Base-by-base conservation (phyloP, 1,140 invertebrate genomes). In the Heliconius hermathena region DNA sequence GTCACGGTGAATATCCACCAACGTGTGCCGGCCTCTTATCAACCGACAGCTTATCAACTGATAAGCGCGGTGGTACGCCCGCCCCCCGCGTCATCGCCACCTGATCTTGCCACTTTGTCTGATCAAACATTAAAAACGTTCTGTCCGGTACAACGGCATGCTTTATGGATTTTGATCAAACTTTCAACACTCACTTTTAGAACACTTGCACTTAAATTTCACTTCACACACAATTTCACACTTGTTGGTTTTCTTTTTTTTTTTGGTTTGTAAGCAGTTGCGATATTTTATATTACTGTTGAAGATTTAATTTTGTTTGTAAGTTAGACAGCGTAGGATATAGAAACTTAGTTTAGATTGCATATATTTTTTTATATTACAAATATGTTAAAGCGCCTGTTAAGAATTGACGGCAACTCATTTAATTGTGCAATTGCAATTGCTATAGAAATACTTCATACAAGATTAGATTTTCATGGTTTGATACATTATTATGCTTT, bases 81-180 rank as follows among this genome's bases (percentile, higher is more conserved):
- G 85, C 88, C 89, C 91, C 91, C 89, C 91, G 90, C 92, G 89
- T 90, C 91, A 92, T 93, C 87, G 86, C 90, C 90, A 92, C 91
- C 91, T 91, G 90, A 90, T 85, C 87, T 85, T 82, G 81, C 84
- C 60, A 66, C 60, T 66, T 66, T 87, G 83, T 87, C 87, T 84
- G 83, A 82, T 83, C 78, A 87, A 77, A 82, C 81, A 79, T 73
- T 80, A 79, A 83, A 89, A 93, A 88, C 88, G 92, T 93, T 90
- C 92, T 93, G 92, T 94, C 92, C 92, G 90, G 71, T 79, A 81
- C 82, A 78, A 80, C 89, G 76, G 78, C 85, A 90, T 90, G 77
- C 84, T 88, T 84, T 79, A 52, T 22, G n/a, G 8, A 57, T 70
- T 20, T 2, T 9, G n/a, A 20, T 6, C 70, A 71, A 70, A 36